A percentile compares a stretch with the other conserved stretches of the same genome.
phyloP scores from a whole-genome alignment of 2,888 invertebrate genomes.

The Lasioglossum malachurum region DNA sequence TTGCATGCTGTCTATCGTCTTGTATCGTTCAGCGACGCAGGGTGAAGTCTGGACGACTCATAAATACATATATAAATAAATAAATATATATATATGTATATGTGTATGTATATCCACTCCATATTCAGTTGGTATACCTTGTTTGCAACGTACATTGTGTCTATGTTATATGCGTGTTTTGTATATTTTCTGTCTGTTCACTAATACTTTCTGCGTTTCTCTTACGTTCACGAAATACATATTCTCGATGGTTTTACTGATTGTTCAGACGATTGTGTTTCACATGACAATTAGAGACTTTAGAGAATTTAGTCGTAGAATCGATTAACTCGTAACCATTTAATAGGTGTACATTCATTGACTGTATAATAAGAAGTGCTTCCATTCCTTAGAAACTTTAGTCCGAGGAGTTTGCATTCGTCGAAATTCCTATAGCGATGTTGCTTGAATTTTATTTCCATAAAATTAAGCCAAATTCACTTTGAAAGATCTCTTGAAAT shows the following conservation, averaged over 20 bases:
- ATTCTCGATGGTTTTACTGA: slow-evolving; percentile 52
- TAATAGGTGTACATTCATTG: slow-evolving; percentile 27
- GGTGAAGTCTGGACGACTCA: slow-evolving; percentile 56
- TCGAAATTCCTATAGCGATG: slow-evolving; percentile 30
- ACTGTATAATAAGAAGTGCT: slow-evolving; percentile 45
- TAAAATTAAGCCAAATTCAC: not conserved
- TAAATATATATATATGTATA: not conserved
- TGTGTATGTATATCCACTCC: slow-evolving; percentile 69
- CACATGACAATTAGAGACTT: slow-evolving; percentile 54
- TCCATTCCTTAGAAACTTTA: slow-evolving; percentile 39
- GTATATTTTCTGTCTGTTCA: slow-evolving; percentile 41
- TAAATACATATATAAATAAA: slow-evolving; percentile 30
- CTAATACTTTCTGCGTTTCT: slow-evolving; percentile 38
- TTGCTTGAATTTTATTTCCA: not conserved
- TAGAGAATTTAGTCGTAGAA: slow-evolving; percentile 63
- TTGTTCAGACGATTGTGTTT: slow-evolving; percentile 42
- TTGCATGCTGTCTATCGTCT: slow-evolving; percentile 60
- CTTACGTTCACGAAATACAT: not conserved
- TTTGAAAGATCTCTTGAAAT: not conserved
- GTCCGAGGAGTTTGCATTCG: slow-evolving; percentile 17
- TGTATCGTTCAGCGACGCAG: slow-evolving; percentile 47
- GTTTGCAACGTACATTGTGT: slow-evolving; percentile 77
- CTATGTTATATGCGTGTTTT: slow-evolving; percentile 54
- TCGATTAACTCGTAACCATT: slow-evolving; percentile 28
- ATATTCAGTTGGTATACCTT: slow-evolving; percentile 79